phyloP scores from a whole-genome alignment of 1,140 invertebrate species.

The Chironomus tepperi region DNA sequence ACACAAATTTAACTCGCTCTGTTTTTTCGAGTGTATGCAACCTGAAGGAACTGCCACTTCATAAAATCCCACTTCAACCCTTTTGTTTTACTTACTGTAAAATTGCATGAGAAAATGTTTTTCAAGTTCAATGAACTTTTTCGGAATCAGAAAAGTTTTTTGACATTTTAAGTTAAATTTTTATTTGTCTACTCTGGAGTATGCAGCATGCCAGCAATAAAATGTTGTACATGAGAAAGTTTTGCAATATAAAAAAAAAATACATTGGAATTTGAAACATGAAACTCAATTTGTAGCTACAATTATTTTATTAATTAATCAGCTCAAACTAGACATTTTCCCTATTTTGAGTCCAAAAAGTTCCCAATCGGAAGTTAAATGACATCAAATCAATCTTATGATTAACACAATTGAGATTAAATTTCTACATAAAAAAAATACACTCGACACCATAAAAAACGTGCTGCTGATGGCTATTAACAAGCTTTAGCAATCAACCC shows the following conservation, averaged over 20 bases:
- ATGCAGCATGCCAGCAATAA: too few species aligned
- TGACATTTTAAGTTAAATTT: too few species aligned
- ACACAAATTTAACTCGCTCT: conserved; percentile 5
- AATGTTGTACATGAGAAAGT: too few species aligned
- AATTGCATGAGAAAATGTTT: neutral
- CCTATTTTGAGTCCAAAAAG: neutral
- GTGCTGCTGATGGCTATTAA: neutral
- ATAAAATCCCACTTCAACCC: neutral
- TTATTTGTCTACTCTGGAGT: too few species aligned
- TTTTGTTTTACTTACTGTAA: neutral
- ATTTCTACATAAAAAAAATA: conserved; percentile 1
- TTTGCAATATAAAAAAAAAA: too few species aligned
- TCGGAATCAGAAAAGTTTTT: too few species aligned
- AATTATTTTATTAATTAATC: neutral
- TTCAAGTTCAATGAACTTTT: neutral
- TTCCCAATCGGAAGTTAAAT: neutral
- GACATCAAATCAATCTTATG: neutral
- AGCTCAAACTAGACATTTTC: neutral
- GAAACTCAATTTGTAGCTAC: neutral
- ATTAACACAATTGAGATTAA: conserved; percentile 14
- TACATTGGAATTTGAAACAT: neutral
- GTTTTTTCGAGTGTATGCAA: neutral
- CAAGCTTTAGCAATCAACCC: neutral
- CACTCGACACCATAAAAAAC: neutral
- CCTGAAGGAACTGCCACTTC: too few species aligned